Evolutionary conservation across 1,140 invertebrate genomes (phyloP), one percentile per base, ranked within the genome.

Genomic region (Drosophila micromelanica): DNA sequence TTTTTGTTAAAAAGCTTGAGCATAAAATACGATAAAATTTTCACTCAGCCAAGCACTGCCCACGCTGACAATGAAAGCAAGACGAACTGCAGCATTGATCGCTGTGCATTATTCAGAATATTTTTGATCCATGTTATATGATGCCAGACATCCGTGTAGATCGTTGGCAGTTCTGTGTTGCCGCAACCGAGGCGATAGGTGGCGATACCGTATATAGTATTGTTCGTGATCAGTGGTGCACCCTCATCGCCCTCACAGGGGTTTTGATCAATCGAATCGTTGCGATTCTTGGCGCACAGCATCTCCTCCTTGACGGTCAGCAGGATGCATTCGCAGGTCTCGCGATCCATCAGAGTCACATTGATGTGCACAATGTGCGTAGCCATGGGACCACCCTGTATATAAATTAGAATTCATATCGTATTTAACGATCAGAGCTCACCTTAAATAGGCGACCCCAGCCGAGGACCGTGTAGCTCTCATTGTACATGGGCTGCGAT

Each of bases 181-280:
- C 13, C 5, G 15, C 49, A 52, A 23, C 49, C 49, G 8, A 52
- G 5, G 8, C 13, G 30, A 52, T 52, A 52, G 8, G 13, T 1
- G 8, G 30, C 8, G 3, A 52, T 6, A 12, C 49, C 49, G 5
- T 52, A 52, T 5, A 52, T 1, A 8, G 30, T 27, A 11, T 52
- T 6, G 13, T 35, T 52, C 0, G 3, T 0, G 0, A 52, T 35
- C 8, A 52, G 0, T 2, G 49, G 49, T 1, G 49, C 13, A 6
- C 49, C 49, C 3, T 15, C 13, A n/a, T 52, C 49, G 2, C 49
- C 49, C 13, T 37, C 13, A 4, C 49, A 52, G 27, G 49, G 49
- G 17, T 7, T 35, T 8, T 35, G 30, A 17, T 35, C n/a, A 3
- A 52, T 0, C 1, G 1, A 0, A 8, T 9, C 12, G 7, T 35